Evolutionary conservation across 2,888 invertebrate species (phyloP).

Genomic region (Phyllotreta cruciferae): DNA sequence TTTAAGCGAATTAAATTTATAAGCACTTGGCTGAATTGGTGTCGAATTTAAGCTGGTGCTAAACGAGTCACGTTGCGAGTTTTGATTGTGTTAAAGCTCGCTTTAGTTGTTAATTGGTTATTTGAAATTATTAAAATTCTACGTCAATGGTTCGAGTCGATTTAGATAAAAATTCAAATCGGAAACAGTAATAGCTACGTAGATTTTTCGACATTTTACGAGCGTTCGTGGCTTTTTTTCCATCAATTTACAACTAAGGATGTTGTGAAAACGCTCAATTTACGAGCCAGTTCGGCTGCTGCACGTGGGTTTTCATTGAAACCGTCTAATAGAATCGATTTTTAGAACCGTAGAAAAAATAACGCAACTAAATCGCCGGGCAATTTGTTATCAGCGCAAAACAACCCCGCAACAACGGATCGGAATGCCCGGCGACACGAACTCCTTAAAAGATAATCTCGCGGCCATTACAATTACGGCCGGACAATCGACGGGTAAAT

Average conservation of each 20-base stretch:
- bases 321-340: not conserved
- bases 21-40: too few relatives aligned
- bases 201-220: constrained; percentile 37
- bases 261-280: not conserved
- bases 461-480: constrained; percentile 51
- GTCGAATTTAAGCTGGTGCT: too few relatives aligned
- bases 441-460: constrained; percentile 42
- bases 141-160: constrained; percentile 2
- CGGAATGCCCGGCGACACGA: constrained; percentile 35
- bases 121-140: not conserved
- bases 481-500: constrained; percentile 48
- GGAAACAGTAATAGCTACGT: constrained; percentile 37
- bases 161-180: constrained; percentile 19
- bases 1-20: too few relatives aligned
- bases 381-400: not conserved
- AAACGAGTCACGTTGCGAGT: too few relatives aligned
- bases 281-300: not conserved
- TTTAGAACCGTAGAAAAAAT: too few relatives aligned
- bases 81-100: too few relatives aligned
- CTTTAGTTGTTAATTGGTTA: not conserved
- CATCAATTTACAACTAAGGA: constrained; percentile 2
- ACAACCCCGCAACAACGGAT: constrained; percentile 30
- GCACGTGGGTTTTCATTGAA: constrained; percentile 1
- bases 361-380: too few relatives aligned
- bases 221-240: constrained; percentile 23